These are phyloP conservation scores for Collichthys lucidus DNA, from an alignment of 2,113 vertebrate genomes.

Conservation along the genomic window DNA sequence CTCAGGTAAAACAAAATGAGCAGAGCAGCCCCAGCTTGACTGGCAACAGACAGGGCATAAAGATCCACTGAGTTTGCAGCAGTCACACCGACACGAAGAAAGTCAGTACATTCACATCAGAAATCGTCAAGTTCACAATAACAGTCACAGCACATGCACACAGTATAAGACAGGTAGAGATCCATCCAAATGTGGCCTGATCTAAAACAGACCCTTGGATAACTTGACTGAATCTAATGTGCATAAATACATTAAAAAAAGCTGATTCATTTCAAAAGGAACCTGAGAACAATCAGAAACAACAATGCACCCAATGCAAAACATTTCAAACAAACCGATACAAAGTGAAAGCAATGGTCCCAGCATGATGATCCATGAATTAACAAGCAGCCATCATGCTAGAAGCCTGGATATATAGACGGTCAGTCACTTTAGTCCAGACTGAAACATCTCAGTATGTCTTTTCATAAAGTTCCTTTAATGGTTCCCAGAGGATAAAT, in stretches of 20 bases:
- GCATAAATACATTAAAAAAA: background rate
- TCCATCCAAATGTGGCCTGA: background rate
- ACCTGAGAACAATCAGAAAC: background rate
- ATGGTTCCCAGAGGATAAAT: background rate
- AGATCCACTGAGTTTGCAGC: slow-evolving; percentile 42
- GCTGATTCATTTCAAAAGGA: background rate
- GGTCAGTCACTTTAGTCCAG: background rate
- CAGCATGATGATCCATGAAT: background rate
- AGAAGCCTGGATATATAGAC: too few species aligned
- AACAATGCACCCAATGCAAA: background rate
- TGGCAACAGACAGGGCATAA: slow-evolving; percentile 53
- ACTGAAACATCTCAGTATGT: background rate
- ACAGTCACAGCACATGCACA: background rate
- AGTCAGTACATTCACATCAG: background rate
- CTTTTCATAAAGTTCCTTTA: background rate
- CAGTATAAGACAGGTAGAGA: background rate
- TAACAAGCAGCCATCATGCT: background rate
- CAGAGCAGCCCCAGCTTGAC: slow-evolving; percentile 57
- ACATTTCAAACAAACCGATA: background rate
- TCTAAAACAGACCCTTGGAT: slow-evolving; percentile 4
- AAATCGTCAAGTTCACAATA: slow-evolving; percentile 9
- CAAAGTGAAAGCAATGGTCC: background rate
- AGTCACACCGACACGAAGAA: slow-evolving; percentile 11
- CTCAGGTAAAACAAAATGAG: slow-evolving; percentile 82
- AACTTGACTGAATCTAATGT: background rate